A percentile compares a stretch with the other conserved stretches of the same genome.
Conservation (phyloP, 2,888 invertebrate species). For the Aproaerema taeniolella region DNA sequence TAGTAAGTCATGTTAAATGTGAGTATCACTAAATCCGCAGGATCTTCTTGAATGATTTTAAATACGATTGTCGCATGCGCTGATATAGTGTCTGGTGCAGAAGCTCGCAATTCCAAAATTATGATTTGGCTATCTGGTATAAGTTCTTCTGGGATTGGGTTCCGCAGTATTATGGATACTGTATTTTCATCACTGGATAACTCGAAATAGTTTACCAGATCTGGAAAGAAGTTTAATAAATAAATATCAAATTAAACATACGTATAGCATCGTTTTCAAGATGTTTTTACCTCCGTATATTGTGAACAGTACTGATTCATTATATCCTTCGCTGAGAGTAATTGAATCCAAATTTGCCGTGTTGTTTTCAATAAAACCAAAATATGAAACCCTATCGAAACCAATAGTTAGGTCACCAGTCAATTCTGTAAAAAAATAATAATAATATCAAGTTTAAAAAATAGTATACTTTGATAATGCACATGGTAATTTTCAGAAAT, state of each 20-base stretch:
- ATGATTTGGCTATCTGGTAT: constrained; percentile 28
- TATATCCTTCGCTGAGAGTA: constrained; percentile 23
- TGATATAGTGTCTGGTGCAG: constrained; percentile 22
- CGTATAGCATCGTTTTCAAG: too few relatives aligned
- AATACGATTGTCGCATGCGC: constrained; percentile 31
- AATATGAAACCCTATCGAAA: constrained; percentile 1
- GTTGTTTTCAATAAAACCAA: constrained; percentile 1
- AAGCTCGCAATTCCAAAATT: constrained; percentile 29
- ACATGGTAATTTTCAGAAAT: background rate
- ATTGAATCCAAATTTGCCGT: constrained; percentile 18
- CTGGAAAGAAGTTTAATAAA: constrained; percentile 17
- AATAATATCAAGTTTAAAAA: background rate
- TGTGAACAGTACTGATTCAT: constrained; percentile 24
- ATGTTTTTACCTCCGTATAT: constrained; percentile 16
- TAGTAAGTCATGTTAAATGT: background rate
- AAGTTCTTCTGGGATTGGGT: constrained; percentile 24
- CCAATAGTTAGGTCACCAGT: background rate
- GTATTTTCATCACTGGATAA: constrained; percentile 11
- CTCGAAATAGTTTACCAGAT: constrained; percentile 18
- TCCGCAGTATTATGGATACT: constrained; percentile 16
- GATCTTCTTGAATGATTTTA: constrained; percentile 15
- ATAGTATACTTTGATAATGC: background rate
- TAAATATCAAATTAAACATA: too few relatives aligned
- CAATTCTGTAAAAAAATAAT: background rate
- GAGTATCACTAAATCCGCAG: constrained; percentile 3